Evolutionary conservation across 2,113 vertebrate species (phyloP).

Genomic region (Mus musculus): GRCm39 chr1:67720001-67720500

Average conservation of each 20-base stretch:
- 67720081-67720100: background rate
- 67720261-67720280: background rate
- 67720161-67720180: background rate
- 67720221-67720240: background rate
- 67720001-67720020: no score
- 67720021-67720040: no score
- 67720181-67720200: background rate
- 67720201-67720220: background rate
- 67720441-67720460: background rate
- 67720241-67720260: background rate
- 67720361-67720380: background rate
- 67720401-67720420: background rate
- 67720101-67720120: background rate
- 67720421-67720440: background rate
- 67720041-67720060: background rate
- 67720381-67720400: background rate
- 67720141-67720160: background rate
- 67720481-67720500: background rate
- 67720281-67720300: no score
- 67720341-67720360: background rate
- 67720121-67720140: background rate
- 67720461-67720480: background rate
- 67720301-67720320: background rate
- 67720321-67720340: background rate
- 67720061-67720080: background rate